Percentiles rank a stretch among this genome's conserved stretches.
These are phyloP conservation scores for Margaritifera margaritifera DNA, from an alignment of 2,888 invertebrate genomes.

Conservation along the genomic window DNA sequence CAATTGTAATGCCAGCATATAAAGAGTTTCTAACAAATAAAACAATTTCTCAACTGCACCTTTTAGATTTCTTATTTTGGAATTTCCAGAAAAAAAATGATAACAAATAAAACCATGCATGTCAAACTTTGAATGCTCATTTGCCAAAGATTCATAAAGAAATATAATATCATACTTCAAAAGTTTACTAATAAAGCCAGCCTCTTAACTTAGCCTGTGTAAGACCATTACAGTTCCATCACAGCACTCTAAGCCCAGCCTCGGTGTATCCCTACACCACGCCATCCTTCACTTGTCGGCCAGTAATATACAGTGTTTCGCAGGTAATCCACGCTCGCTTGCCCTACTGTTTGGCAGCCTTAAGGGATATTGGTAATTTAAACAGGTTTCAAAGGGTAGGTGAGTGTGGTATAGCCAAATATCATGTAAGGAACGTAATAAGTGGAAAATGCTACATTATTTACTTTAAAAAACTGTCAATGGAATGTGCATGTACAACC, in stretches of 20 bases:
- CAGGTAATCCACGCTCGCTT: no score
- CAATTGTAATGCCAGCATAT: slow-evolving; percentile 3
- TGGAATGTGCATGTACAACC: no score
- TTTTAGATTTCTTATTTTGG: slow-evolving; percentile 9
- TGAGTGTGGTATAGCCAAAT: no score
- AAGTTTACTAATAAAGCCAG: neutral
- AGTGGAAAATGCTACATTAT: no score
- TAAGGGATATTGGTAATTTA: no score
- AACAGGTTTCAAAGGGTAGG: no score
- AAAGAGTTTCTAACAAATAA: slow-evolving; percentile 7
- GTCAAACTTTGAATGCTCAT: slow-evolving; percentile 1
- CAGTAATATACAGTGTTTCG: no score
- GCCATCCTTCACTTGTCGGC: no score
- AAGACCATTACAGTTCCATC: neutral
- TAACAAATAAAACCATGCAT: slow-evolving; percentile 4
- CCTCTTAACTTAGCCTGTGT: slow-evolving; percentile 4
- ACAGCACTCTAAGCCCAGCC: no score
- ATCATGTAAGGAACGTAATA: no score
- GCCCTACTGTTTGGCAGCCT: no score
- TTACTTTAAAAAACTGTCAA: no score
- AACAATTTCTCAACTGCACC: slow-evolving; percentile 10
- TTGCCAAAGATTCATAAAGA: slow-evolving; percentile 12
- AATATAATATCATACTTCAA: slow-evolving; percentile 7
- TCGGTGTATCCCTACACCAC: slow-evolving; percentile 1
- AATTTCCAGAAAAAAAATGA: slow-evolving; percentile 13